Conservation (phyloP, 1,140 invertebrate species). For the Trichomalopsis sarcophagae region DNA sequence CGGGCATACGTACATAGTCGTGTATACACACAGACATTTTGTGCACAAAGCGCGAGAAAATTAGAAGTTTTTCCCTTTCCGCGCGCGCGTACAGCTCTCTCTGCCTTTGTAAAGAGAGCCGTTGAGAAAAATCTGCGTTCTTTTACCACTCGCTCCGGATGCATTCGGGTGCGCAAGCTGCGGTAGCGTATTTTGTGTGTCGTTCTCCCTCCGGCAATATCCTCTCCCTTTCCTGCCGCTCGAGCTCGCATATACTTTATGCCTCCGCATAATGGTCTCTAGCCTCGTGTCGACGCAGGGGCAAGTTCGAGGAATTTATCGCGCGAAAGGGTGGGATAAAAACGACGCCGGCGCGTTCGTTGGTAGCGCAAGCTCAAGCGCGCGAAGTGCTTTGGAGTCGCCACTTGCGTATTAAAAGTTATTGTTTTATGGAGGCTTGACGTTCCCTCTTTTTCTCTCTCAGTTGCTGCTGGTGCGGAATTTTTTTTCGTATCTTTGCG, state of each 20-base stretch:
- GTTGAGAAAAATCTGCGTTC: constrained; percentile 9
- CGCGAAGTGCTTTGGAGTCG: constrained; percentile 30
- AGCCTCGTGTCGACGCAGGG: neutral
- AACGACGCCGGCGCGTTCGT: no score
- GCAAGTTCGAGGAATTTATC: constrained; percentile 44
- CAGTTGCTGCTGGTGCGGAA: neutral
- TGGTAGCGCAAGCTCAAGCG: neutral
- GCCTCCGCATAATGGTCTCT: constrained; percentile 31
- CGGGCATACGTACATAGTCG: neutral
- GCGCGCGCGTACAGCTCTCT: no score
- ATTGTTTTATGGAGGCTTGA: constrained; percentile 23
- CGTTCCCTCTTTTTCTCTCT: neutral
- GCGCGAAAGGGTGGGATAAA: constrained; percentile 22
- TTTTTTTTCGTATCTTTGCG: neutral
- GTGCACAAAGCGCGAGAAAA: constrained; percentile 28
- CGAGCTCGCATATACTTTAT: constrained; percentile 35
- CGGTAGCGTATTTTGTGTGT: constrained; percentile 9
- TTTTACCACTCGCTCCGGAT: constrained; percentile 31
- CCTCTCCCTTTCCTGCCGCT: neutral
- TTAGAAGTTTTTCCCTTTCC: neutral
- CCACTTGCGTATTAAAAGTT: constrained; percentile 40
- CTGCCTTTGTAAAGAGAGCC: constrained; percentile 8
- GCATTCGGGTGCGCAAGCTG: neutral
- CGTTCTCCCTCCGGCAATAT: constrained; percentile 22
- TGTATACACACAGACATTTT: neutral